Base-by-base conservation (phyloP, 2,113 vertebrate genomes). In the Hippocampus mohnikei region DNA sequence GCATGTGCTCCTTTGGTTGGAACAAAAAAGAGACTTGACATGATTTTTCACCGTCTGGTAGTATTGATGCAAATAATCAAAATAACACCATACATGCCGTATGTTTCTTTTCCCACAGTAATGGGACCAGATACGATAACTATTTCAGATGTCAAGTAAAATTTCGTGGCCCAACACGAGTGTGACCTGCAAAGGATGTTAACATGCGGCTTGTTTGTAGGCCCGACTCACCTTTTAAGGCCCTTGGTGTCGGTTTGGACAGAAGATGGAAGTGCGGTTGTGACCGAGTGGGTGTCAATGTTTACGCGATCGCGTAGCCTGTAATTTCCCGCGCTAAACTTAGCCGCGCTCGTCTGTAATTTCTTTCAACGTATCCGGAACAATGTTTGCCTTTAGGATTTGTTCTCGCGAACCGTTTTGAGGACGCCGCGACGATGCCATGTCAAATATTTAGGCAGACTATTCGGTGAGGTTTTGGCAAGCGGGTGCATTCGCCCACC, bases 1-100 rank as follows among this genome's bases (percentile, higher is more conserved):
- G 97, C 96, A 98, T 98, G 87, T 98, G 96, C 78, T 99, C 97
- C 97, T 98, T 37, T 5, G 33, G 33, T 37, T 37, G 33, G 5
- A 37, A 37, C 33, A 37, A 1, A 37, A 33, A 33, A 37, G 33
- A 37, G 33, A 37, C 33, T 37, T 37, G 0, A 5, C 33, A 37
- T 37, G 33, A 37, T 37, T 6, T 37, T 37, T 37, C 33, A 37
- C 33, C 33, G 6, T 37, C 33, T 37, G 33, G 33, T 33, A 33
- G 29, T 33, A 33, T 33, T 33, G 4, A 33, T 4, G 29, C 29
- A 5, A 33, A 27, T 27, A 27, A 33, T 33, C 29, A 4, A 33
- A 33, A 33, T 33, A 33, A 33, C 5, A 4, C 29, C 29, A 0
- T 33, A 33, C 29, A 33, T 5, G 29, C 29, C 3, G 29, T 44